A percentile compares a stretch with the other conserved stretches of the same genome.
phyloP scores from a whole-genome alignment of 2,797 vertebrate species.

The Columba guinea region DNA sequence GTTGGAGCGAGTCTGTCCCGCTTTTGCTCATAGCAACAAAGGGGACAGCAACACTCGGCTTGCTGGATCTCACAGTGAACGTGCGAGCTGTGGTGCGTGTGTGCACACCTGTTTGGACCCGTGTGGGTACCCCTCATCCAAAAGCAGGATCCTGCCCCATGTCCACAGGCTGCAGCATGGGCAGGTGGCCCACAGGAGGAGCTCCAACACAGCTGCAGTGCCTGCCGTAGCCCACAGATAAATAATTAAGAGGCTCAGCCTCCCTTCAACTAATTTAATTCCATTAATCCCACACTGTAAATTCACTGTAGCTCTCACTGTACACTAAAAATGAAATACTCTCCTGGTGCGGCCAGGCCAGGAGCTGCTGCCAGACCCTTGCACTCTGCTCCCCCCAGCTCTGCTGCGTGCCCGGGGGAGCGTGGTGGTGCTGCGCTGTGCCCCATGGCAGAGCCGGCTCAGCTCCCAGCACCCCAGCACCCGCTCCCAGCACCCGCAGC shows the following conservation, averaged over 20 bases:
- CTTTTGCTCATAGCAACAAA: neutral
- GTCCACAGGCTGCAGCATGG: neutral
- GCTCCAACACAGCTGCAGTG: conserved; percentile 59
- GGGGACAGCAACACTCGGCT: fast-evolving
- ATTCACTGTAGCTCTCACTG: conserved; percentile 21
- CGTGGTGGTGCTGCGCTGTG: too few relatives aligned
- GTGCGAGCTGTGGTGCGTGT: fast-evolving
- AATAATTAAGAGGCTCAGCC: neutral
- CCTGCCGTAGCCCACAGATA: neutral
- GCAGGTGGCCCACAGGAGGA: conserved; percentile 60
- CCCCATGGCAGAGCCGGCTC: neutral
- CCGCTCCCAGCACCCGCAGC: neutral
- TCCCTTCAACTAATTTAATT: conserved; percentile 38
- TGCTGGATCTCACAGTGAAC: neutral
- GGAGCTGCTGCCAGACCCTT: neutral
- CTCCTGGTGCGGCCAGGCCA: neutral
- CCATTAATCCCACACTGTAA: conserved; percentile 51
- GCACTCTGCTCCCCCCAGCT: neutral
- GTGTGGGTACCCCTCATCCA: fast-evolving
- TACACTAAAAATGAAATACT: conserved; percentile 43
- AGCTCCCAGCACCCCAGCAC: neutral
- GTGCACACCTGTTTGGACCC: too few relatives aligned
- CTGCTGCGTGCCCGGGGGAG: neutral
- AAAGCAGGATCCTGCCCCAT: neutral
- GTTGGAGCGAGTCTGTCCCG: fast-evolving